phyloP scores from a whole-genome alignment of 2,113 vertebrate species.

The Ammodytes marinus region DNA sequence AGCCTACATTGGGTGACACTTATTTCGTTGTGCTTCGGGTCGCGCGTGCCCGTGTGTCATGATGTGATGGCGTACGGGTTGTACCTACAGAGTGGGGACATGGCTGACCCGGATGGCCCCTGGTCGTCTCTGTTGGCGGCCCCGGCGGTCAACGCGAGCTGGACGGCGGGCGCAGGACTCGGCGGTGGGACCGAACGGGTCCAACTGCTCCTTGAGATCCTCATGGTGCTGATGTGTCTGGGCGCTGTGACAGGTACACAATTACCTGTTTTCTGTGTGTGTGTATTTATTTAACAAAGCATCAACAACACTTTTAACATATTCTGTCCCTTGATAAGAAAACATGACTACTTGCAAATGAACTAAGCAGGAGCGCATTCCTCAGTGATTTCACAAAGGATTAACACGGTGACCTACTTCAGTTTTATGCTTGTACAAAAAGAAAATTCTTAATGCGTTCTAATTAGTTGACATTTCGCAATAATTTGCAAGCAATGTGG shows the following conservation, averaged over 20 bases:
- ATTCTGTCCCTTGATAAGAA: background rate
- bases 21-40: background rate
- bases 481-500: background rate
- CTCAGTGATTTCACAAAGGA: background rate
- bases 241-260: constrained; percentile 81
- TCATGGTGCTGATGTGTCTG: constrained; percentile 85
- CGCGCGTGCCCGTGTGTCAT: background rate
- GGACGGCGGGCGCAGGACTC: background rate
- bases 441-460: background rate
- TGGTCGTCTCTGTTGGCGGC: constrained; percentile 38
- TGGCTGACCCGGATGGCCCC: constrained; percentile 48
- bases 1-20: background rate
- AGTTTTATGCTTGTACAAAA: background rate
- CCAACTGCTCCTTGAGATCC: constrained; percentile 78
- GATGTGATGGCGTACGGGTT: constrained; percentile 26
- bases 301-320: background rate
- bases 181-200: constrained; percentile 21
- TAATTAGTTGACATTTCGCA: background rate
- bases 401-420: background rate
- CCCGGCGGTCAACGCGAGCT: constrained; percentile 47
- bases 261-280: background rate
- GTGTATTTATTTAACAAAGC: background rate
- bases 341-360: too few relatives aligned
- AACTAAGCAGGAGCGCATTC: too few relatives aligned
- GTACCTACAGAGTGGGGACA: constrained; percentile 10